Base-by-base conservation (phyloP, 2,888 invertebrate genomes). In the Hypena proboscidalis region DNA sequence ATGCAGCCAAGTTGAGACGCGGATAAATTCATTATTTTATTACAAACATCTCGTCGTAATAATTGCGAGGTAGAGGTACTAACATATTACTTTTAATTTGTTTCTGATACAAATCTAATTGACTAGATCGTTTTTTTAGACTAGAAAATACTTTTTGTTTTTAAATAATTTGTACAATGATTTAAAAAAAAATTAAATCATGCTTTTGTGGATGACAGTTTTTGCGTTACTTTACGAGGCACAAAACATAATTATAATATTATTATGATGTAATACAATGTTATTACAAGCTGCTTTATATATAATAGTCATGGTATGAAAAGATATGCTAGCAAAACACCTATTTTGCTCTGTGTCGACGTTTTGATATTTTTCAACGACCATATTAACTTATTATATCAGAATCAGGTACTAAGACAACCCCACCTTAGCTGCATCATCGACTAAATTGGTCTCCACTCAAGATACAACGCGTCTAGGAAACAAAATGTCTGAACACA, bases 401-500 rank as follows among this genome's bases (percentile, higher is more conserved):
- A n/a, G n/a, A n/a, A n/a, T n/a, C n/a, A n/a, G n/a, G n/a, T n/a
- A 29, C 49, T 38, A 17, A 41, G 33, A 6, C 1, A 10, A 26
- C 38, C 46, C 40, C 33, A 47, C 29, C 43, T 58, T 31, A 6
- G 58, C 62, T 67, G 57, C 58, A 45, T 32, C 51, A 45, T 4
- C 41, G 52, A 49, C 26, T 11, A 21, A 30, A 27, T n/a, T 29
- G 35, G 19, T 39, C 6, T 80, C 73, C 83, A 81, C 84, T 74
- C 74, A 58, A 77, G 81, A 84, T 80, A 88, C 88, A 83, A 85
- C 80, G 88, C 85, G 56, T 53, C 49, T 43, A 65, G 71, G 59
- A 67, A 83, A 84, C 72, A 56, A 63, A 84, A 78, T 27, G 43
- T 58, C 59, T 75, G 79, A 89, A 88, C 86, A 87, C 86, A 88